phyloP scores from a whole-genome alignment of 2,113 vertebrate genomes.

The Atractosteus spatula region DNA sequence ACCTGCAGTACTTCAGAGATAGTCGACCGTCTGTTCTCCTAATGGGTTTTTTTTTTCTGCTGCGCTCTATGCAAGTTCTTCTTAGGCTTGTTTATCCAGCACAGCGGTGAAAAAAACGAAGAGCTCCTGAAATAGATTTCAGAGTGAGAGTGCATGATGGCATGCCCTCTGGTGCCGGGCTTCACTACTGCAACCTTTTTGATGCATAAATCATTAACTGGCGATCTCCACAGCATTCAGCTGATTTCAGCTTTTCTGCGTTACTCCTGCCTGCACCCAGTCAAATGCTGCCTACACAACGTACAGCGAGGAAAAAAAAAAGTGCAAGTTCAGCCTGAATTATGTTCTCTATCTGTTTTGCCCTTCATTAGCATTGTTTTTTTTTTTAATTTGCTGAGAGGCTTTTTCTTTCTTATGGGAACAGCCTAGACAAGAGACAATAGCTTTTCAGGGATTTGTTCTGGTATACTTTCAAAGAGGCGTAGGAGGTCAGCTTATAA shows the following conservation, averaged over 20 bases:
- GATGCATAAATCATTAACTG: slow-evolving; percentile 54
- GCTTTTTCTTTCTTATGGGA: slow-evolving; percentile 18
- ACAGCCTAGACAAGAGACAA: neutral
- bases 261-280: slow-evolving; percentile 26
- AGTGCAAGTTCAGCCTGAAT: neutral
- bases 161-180: slow-evolving; percentile 30
- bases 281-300: neutral
- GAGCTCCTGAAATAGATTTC: too few species aligned
- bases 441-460: slow-evolving; percentile 11
- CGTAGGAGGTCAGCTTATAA: slow-evolving; percentile 3
- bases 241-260: slow-evolving; percentile 37
- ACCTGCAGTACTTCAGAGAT: too few species aligned
- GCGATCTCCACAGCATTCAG: neutral
- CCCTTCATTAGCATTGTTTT: slow-evolving; percentile 50
- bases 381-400: slow-evolving; percentile 36
- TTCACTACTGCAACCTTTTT: slow-evolving; percentile 49
- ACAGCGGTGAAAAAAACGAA: too few species aligned
- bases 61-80: neutral
- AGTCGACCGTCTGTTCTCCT: too few species aligned
- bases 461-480: neutral
- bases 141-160: neutral
- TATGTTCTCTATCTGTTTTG: slow-evolving; percentile 45
- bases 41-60: neutral
- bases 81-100: neutral
- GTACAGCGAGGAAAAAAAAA: neutral